Conservation (phyloP, 2,113 vertebrate genomes). For the Pantherophis guttatus region DNA sequence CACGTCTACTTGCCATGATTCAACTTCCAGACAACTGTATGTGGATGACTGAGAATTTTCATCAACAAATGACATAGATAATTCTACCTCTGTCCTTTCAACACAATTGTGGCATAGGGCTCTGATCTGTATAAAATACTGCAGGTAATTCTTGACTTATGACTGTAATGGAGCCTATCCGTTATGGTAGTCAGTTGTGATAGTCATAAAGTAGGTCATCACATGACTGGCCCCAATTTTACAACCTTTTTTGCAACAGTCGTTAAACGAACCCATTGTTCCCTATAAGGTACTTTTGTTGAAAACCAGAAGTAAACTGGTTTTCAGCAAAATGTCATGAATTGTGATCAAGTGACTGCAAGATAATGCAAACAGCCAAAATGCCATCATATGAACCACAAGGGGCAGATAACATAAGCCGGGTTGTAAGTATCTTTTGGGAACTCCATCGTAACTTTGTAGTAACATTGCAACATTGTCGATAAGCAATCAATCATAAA, state of each 20-base stretch:
- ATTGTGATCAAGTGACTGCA: neutral
- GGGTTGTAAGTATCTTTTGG: neutral
- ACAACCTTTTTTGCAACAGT: neutral
- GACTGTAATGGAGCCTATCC: neutral
- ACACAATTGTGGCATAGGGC: neutral
- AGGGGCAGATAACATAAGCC: neutral
- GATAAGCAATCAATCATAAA: neutral
- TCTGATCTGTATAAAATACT: neutral
- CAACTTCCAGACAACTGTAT: neutral
- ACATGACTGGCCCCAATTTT: neutral
- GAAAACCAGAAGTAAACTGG: neutral
- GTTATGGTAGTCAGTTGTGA: neutral
- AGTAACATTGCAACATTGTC: neutral
- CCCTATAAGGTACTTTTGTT: neutral
- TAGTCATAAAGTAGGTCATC: neutral
- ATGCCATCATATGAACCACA: neutral
- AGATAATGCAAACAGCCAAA: neutral
- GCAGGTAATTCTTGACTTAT: neutral
- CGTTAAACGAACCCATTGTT: neutral
- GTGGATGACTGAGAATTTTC: neutral
- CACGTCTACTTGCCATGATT: neutral
- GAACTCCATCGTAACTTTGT: neutral
- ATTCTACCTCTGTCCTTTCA: neutral
- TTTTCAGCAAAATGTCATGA: neutral
- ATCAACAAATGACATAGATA: neutral